These are phyloP conservation scores for Pipistrellus nathusii DNA, from an alignment of 2,797 vertebrate genomes.

Conservation along the genomic window DNA sequence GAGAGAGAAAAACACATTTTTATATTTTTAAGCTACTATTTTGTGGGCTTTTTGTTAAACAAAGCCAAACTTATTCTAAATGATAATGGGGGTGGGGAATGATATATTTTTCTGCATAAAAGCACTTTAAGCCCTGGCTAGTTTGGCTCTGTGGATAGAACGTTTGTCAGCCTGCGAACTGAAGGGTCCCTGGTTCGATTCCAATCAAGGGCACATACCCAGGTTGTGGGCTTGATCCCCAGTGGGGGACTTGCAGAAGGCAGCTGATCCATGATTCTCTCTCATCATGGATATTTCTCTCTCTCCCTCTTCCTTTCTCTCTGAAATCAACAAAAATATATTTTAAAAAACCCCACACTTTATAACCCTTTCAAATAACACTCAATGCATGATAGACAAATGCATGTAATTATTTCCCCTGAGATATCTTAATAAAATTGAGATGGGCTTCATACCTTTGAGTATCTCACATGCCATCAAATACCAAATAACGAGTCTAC, in stretches of 20 bases:
- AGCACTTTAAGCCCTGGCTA: not conserved
- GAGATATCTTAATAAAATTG: not conserved
- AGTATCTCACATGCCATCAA: not conserved
- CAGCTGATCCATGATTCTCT: too few relatives aligned
- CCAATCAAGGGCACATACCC: too few relatives aligned
- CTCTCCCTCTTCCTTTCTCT: too few relatives aligned
- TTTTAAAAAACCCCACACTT: not conserved
- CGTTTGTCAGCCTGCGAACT: too few relatives aligned
- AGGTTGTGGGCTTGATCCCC: too few relatives aligned
- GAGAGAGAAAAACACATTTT: not conserved
- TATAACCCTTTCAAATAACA: not conserved
- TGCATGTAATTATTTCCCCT: not conserved
- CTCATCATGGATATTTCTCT: too few relatives aligned
- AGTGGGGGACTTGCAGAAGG: too few relatives aligned
- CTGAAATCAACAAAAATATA: not conserved
- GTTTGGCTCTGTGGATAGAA: too few relatives aligned
- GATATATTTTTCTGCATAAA: not conserved
- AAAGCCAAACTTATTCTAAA: constrained; percentile 23
- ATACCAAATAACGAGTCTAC: not conserved
- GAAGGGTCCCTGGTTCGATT: too few relatives aligned
- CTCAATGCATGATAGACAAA: not conserved
- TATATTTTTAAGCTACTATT: not conserved
- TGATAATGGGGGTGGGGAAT: not conserved
- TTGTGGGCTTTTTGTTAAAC: constrained; percentile 1
- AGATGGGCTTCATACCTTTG: not conserved